These are phyloP conservation scores for Pterophyllum scalare DNA, from an alignment of 2,113 vertebrate species.

Conservation along the genomic window DNA sequence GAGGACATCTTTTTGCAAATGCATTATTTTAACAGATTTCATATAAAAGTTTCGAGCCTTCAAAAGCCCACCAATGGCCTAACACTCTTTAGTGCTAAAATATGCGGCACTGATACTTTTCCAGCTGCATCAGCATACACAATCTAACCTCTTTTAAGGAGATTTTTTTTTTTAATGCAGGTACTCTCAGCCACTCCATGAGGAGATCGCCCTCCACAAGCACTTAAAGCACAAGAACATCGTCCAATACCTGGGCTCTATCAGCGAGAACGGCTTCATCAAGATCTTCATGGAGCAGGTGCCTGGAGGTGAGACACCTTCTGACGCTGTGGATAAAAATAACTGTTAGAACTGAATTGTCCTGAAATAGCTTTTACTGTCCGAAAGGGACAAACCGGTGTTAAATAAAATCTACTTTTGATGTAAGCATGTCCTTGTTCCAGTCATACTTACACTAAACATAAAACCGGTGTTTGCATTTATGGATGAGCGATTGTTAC, in stretches of 20 bases:
- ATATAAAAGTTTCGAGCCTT: no score
- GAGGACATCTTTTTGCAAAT: not conserved
- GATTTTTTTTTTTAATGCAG: constrained; percentile 67
- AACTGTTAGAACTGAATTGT: not conserved
- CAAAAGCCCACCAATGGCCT: not conserved
- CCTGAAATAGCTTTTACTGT: not conserved
- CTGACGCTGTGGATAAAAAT: not conserved
- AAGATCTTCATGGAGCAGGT: constrained; percentile 99
- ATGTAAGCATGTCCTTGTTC: not conserved
- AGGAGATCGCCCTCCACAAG: constrained; percentile 98
- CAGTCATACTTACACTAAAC: not conserved
- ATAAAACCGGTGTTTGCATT: not conserved
- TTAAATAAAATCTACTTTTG: not conserved
- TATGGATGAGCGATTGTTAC: not conserved
- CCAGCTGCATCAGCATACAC: not conserved
- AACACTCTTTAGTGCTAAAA: not conserved
- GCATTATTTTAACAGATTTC: not conserved
- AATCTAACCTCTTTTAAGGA: not conserved
- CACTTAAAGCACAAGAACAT: constrained; percentile 99
- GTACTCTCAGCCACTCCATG: constrained; percentile 96
- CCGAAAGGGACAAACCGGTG: not conserved
- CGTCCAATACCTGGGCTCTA: constrained; percentile 96
- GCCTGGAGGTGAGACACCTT: constrained; percentile 89
- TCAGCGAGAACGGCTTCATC: constrained; percentile 97
- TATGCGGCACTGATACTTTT: not conserved